Evolutionary conservation across 1,140 invertebrate species (phyloP).

Genomic region (Aphaenogaster rudis): DNA sequence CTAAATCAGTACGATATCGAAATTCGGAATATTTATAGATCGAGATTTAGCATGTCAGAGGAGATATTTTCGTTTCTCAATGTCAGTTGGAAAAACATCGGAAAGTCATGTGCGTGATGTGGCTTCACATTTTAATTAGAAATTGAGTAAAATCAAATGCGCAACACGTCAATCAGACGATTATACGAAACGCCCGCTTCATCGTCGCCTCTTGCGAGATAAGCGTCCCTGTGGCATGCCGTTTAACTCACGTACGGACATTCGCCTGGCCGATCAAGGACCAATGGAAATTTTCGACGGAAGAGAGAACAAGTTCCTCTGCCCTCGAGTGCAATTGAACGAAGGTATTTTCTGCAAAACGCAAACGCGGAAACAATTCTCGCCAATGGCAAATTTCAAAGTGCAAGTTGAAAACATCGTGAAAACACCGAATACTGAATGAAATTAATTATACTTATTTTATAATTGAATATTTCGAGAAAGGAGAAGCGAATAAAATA

Average conservation of each 20-base stretch:
- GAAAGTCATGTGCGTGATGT: constrained; percentile 9
- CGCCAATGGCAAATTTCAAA: constrained; percentile 30
- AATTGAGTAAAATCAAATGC: constrained; percentile 58
- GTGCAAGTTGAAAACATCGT: not conserved
- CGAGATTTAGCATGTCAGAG: not conserved
- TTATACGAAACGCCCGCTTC: constrained; percentile 55
- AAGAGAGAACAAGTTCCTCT: constrained; percentile 72
- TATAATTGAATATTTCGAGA: not conserved
- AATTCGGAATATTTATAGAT: not conserved
- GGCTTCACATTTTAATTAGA: constrained; percentile 72
- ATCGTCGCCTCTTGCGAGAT: constrained; percentile 49
- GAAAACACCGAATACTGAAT: not conserved
- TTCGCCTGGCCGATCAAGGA: constrained; percentile 75
- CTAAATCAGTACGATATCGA: not conserved
- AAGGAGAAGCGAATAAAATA: not conserved
- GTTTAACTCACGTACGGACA: constrained; percentile 73
- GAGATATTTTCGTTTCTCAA: constrained; percentile 27
- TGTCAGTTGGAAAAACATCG: constrained; percentile 39
- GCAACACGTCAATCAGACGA: constrained; percentile 54
- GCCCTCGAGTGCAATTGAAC: constrained; percentile 12
- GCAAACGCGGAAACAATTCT: constrained; percentile 10
- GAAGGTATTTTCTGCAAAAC: constrained; percentile 21
- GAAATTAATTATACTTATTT: constrained; percentile 16
- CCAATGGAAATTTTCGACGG: constrained; percentile 77
- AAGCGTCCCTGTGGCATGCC: constrained; percentile 73